Conservation (phyloP, 2,888 invertebrate genomes). For the Thecocarcelia acutangulata region DNA sequence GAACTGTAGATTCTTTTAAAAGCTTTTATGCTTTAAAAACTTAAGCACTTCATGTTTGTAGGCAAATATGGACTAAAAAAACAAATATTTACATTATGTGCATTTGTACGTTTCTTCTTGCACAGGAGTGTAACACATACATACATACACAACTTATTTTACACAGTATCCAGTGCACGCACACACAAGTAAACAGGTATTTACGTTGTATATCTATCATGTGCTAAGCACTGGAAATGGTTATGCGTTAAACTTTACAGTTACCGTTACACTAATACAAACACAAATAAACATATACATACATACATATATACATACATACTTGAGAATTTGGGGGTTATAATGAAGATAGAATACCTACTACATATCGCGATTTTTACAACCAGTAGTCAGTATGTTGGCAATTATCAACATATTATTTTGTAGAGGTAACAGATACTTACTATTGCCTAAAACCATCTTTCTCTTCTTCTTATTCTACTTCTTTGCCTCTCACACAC, state of each 20-base stretch:
- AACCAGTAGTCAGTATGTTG: neutral
- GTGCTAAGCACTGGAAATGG: neutral
- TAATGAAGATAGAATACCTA: conserved; percentile 22
- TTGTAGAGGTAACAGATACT: neutral
- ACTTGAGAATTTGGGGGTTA: conserved; percentile 16
- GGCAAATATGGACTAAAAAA: neutral
- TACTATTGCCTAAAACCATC: neutral
- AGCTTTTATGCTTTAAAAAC: neutral
- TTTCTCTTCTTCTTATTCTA: neutral
- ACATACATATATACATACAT: neutral
- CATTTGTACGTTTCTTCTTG: too few relatives aligned
- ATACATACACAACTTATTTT: too few relatives aligned
- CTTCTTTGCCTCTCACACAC: neutral
- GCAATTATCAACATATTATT: conserved; percentile 12
- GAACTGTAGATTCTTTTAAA: too few relatives aligned
- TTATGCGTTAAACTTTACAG: conserved; percentile 14
- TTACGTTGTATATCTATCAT: neutral
- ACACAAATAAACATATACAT: neutral
- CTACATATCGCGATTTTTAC: neutral
- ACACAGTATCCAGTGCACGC: too few relatives aligned
- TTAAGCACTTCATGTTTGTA: conserved; percentile 20
- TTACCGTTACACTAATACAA: neutral
- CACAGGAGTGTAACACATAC: too few relatives aligned
- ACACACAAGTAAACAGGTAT: too few relatives aligned
- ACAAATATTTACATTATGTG: too few relatives aligned